A percentile compares a stretch with the other conserved stretches of the same genome.
Evolutionary conservation across 1,140 invertebrate genomes (phyloP).

Genomic region (Ruditapes philippinarum): DNA sequence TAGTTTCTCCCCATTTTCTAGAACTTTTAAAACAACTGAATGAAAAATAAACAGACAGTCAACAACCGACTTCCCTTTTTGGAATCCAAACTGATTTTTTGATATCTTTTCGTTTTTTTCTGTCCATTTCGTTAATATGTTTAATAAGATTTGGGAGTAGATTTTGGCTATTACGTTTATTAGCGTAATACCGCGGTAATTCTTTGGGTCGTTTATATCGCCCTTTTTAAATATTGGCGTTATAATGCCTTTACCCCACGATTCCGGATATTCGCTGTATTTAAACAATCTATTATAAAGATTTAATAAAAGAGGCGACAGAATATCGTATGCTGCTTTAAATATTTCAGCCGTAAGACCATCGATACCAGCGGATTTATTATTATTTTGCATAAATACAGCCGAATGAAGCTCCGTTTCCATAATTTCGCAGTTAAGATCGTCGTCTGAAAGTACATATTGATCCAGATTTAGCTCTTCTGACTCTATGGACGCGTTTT

Average conservation of each 20-base stretch:
- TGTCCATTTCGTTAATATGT: not conserved
- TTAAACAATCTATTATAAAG: not conserved
- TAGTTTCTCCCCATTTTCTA: not conserved
- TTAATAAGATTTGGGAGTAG: not conserved
- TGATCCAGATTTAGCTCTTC: not conserved
- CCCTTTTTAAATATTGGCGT: conserved; percentile 18
- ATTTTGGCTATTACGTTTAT: conserved; percentile 1
- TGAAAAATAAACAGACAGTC: conserved; percentile 8
- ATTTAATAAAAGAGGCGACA: not conserved
- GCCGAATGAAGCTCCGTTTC: not conserved
- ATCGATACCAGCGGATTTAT: not conserved
- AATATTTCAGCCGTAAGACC: not conserved
- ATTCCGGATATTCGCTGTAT: not conserved
- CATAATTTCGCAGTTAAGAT: not conserved
- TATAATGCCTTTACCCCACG: not conserved
- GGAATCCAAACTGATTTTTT: not conserved
- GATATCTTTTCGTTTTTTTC: not conserved
- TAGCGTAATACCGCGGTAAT: not conserved
- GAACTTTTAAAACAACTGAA: not conserved
- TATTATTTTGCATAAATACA: conserved; percentile 12
- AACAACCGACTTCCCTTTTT: not conserved
- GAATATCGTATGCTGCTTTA: not conserved
- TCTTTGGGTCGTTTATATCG: not conserved
- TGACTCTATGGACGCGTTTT: not conserved
- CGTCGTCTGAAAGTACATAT: not conserved